Percentiles rank a stretch among this genome's conserved stretches.
phyloP scores from a whole-genome alignment of 2,797 vertebrate species.

The Oryzias dopingdopingensis region DNA sequence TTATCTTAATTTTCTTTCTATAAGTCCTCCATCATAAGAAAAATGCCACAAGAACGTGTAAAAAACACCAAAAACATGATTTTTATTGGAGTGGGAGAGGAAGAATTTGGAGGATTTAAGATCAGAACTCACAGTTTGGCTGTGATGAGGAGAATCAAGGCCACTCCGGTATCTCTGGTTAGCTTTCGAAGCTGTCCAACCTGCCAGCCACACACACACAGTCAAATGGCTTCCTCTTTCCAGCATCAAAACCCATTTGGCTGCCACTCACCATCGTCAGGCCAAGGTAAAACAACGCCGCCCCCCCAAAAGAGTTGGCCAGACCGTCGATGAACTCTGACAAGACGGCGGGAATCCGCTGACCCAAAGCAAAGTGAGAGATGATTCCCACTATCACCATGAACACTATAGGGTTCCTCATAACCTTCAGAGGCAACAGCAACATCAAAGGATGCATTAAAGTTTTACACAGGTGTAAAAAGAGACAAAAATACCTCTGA shows the following conservation, averaged over 20 bases:
- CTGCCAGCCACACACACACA: slow-evolving; percentile 35
- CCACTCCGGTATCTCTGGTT: slow-evolving; percentile 88
- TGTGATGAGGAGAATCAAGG: slow-evolving; percentile 94
- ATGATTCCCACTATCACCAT: slow-evolving; percentile 93
- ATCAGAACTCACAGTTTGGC: slow-evolving; percentile 91
- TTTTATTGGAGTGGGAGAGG: too few relatives aligned
- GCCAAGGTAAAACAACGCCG: slow-evolving; percentile 94
- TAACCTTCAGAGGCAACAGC: slow-evolving; percentile 64
- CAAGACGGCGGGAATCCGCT: slow-evolving; percentile 86
- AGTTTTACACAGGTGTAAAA: background rate
- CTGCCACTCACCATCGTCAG: slow-evolving; percentile 86
- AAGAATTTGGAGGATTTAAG: too few relatives aligned
- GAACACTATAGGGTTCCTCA: slow-evolving; percentile 96
- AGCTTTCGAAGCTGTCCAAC: slow-evolving; percentile 86
- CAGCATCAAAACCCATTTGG: background rate
- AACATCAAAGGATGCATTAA: background rate
- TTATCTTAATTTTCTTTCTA: too few relatives aligned
- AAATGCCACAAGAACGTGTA: too few relatives aligned
- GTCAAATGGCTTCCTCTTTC: background rate
- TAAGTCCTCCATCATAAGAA: too few relatives aligned
- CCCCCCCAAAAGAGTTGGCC: slow-evolving; percentile 91
- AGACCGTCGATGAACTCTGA: slow-evolving; percentile 92
- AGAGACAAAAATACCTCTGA: too few relatives aligned
- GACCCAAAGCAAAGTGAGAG: slow-evolving; percentile 89
- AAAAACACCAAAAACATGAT: too few relatives aligned